Evolutionary conservation across 2,797 vertebrate genomes (phyloP).

Genomic region (Oreochromis mossambicus): DNA sequence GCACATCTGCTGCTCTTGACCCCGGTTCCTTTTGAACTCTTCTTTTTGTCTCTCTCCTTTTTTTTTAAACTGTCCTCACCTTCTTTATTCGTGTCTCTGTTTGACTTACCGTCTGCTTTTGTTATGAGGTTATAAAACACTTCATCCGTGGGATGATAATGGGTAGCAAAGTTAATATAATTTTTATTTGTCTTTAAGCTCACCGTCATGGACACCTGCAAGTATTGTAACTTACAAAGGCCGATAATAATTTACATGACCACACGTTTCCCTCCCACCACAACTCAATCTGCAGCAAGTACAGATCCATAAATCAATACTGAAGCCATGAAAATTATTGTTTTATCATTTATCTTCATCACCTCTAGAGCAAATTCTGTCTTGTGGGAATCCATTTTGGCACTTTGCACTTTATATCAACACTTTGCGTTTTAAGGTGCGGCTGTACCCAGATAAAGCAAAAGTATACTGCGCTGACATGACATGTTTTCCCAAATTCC

Average conservation of each 20-base stretch:
- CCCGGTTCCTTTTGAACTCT: background rate
- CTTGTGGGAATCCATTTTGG: background rate
- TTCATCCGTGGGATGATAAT: background rate
- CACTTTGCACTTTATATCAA: background rate
- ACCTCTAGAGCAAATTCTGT: background rate
- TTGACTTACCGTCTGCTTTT: background rate
- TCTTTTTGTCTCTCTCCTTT: background rate
- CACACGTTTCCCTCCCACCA: background rate
- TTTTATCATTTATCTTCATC: background rate
- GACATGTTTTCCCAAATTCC: background rate
- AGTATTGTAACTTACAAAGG: background rate
- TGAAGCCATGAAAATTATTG: background rate
- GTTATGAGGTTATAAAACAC: background rate
- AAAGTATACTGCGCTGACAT: background rate
- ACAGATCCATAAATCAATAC: background rate
- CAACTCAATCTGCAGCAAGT: background rate
- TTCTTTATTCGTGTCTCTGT: background rate
- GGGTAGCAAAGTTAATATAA: background rate
- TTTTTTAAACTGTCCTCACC: background rate
- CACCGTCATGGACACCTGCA: background rate
- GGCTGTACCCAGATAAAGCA: background rate
- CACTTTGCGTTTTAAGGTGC: background rate
- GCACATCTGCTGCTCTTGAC: conserved; percentile 39
- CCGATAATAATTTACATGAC: background rate
- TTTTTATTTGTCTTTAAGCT: background rate